Evolutionary conservation across 1,140 invertebrate genomes (phyloP), one percentile per base, ranked within the genome.

Genomic region (Drosophila miranda): DNA sequence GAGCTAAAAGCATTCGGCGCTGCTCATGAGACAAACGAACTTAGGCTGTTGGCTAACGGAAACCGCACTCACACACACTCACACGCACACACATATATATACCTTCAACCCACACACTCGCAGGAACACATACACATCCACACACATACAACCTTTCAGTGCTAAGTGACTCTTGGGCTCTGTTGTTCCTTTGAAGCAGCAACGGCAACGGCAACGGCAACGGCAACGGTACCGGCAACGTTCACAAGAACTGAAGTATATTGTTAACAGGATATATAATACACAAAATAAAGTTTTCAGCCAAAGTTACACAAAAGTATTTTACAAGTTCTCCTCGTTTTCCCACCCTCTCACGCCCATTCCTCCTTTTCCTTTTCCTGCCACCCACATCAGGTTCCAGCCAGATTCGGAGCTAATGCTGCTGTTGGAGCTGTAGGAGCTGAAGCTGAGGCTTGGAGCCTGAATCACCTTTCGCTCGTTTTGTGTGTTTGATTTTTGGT

Each of bases 231-330:
- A 38, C 30, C 30, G 34, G 50, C 38, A 45, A 53, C 50, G 50
- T 13, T 38, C 75, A 70, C 50, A 75, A 75, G 68, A 86, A 78
- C 83, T 87, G 75, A 87, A 87, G 82, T 87, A 87, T 87, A 87
- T 87, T 87, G 82, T 87, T 87, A 87, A 87, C 82, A 87, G 82
- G 83, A 87, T 86, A 86, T 86, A 86, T 87, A 87, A 87, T 82
- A 87, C 78, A 87, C 82, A 87, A 87, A 87, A 87, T 87, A 87
- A 87, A 87, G 82, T 87, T 87, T 87, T 87, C 82, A 87, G 82
- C 78, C 78, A 87, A 87, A 87, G 82, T 87, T 87, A 87, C 83
- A 87, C 82, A 87, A 87, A 87, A 87, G 82, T 87, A 87, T 87
- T 87, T 87, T 76, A 77, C 82, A 87, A 87, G 83, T 87, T 80